Evolutionary conservation across 2,113 vertebrate genomes (phyloP), one percentile per base, ranked within the genome.

Genomic region (Amphiprion percula): DNA sequence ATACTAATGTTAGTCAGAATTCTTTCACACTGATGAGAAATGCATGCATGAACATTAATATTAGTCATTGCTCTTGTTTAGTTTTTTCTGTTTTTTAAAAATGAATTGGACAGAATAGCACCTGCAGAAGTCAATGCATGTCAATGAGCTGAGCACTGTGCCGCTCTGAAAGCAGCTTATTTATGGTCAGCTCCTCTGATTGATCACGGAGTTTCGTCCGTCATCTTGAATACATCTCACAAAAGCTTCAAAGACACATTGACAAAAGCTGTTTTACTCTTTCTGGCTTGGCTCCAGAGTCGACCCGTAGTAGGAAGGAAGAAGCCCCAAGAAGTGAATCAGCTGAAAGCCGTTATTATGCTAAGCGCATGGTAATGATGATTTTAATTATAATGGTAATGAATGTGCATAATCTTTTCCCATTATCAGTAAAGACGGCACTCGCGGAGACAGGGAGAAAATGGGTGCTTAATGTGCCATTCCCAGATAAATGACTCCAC

Each of bases 381-480:
- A 88, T 90, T 84, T 84, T 87, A 86, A 93, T 86, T 90, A 87
- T 90, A 90, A 90, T 93, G 83, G 65, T 92, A 93, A 93, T 93
- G 88, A 92, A 91, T 88, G 80, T 90, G 88, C 90, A 90, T 90
- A 92, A 92, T 92, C 87, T 85, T 79, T 83, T 79, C n/a, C 79
- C 84, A 88, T 92, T 90, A 90, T 90, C 84, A 79, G 88, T 41
- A 44, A 82, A 91, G 81, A 80, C 52, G 80, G 83, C 82, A 71
- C 52, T 68, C 21, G 28, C 52, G 10, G 67, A 86, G 77, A 76
- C 69, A 19, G 64, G 78, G 71, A 72, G 82, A 79, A 84, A 90
- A 85, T 62, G 88, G 79, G 61, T 80, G 85, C 28, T 73, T 90
- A 87, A 91, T 91, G 90, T 91, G 82, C 71, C 86, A 58, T 86